Percentiles rank a stretch among this genome's conserved stretches.
Evolutionary conservation across 2,113 vertebrate genomes (phyloP).

Genomic region (Microcebus griseorufus): DNA sequence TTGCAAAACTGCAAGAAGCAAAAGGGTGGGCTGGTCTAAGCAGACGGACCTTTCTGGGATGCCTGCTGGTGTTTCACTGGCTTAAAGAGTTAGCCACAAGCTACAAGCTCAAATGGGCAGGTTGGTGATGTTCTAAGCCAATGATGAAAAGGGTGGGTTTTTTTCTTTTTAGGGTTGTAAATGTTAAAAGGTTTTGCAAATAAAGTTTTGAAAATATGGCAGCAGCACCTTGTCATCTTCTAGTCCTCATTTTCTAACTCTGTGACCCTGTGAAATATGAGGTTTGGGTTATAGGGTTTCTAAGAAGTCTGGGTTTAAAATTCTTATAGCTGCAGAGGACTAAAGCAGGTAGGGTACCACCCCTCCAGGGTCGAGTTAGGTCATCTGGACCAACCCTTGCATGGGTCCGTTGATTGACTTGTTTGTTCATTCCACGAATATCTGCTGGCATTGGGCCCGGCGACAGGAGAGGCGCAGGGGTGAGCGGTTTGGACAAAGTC

Average conservation of each 20-base stretch:
- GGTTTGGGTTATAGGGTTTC: neutral
- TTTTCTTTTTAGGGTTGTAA: neutral
- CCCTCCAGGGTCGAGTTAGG: neutral
- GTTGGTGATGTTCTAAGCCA: neutral
- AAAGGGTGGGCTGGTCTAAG: neutral
- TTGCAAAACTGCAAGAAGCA: neutral
- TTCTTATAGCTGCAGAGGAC: neutral
- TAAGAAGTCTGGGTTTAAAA: neutral
- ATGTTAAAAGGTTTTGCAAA: neutral
- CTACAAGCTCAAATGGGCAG: neutral
- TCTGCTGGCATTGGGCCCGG: neutral
- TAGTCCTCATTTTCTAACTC: no score
- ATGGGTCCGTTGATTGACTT: neutral
- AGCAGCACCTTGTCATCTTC: neutral
- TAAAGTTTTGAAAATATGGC: neutral
- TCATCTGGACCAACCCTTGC: no score
- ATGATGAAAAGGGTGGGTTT: neutral
- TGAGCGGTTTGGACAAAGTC: neutral
- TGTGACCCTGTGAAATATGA: rapidly evolving
- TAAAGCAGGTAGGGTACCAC: neutral
- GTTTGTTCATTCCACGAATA: neutral
- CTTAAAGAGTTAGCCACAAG: neutral
- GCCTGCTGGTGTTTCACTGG: no score
- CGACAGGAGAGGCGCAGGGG: neutral
- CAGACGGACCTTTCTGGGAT: neutral